Base-by-base conservation (phyloP, 1,140 invertebrate species). In the Anoplolepis gracilipes region DNA sequence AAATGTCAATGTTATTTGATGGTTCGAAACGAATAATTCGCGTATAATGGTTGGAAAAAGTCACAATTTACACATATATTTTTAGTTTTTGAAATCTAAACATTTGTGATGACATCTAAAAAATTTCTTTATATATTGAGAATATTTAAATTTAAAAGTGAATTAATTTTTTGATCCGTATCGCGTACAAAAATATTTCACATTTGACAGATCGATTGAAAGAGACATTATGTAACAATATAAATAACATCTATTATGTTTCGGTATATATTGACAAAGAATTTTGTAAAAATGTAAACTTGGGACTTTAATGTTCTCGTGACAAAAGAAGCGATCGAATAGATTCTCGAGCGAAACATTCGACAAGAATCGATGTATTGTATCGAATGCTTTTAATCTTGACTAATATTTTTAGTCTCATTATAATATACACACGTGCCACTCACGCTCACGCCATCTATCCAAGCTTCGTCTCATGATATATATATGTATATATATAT, bases 311-410 rank as follows among this genome's bases (percentile, higher is more conserved):
- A 67, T 49, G 61, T 61, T 25, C 25, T 33, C 59, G 61, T n/a
- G 28, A 78, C 76, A 78, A 78, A 78, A 65, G 76, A 78, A 78
- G 13, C 16, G 39, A n/a, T n/a, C 59, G 33, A 30, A 77, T 59
- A 39, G 19, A 39, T 78, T 65, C 36, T 57, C 72, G 16, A 39
- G 28, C 61, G 25, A 76, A 78, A 65, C 59, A 78, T 3, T 30
- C 55, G 36, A 39, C 53, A 16, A 1, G 10, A 42, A 49, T 30
- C 19, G 39, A 42, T 42, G 55, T 33, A 75, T 19, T 3, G n/a
- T n/a, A n/a, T n/a, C n/a, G n/a, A n/a, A n/a, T n/a, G 33, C 22
- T 11, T 39, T 59, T 72, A 72, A 53, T 22, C 8, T 39, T 11
- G 33, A 59, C 0, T 39, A 59, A 39, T 42, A 39, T 33, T 33